phyloP scores from a whole-genome alignment of 2,888 invertebrate species.

The Hermaeophaga mercurialis region DNA sequence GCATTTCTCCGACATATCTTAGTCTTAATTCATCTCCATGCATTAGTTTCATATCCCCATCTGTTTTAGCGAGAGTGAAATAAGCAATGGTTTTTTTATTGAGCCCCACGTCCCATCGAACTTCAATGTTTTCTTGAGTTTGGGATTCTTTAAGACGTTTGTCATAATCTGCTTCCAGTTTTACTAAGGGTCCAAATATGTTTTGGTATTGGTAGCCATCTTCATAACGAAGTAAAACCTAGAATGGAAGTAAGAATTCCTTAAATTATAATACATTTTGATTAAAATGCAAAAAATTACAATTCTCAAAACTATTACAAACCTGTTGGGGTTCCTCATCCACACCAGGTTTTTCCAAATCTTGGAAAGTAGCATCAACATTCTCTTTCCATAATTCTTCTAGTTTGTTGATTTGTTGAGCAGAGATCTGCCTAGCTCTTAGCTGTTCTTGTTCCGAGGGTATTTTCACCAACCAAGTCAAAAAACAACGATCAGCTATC shows the following conservation, averaged over 20 bases:
- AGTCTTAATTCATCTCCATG: slow-evolving; percentile 96
- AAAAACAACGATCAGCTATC: slow-evolving; percentile 93
- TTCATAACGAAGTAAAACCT: slow-evolving; percentile 76
- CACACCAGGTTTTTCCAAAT: slow-evolving; percentile 96
- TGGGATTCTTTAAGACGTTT: slow-evolving; percentile 97
- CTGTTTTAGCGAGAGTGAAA: slow-evolving; percentile 95
- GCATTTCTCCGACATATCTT: slow-evolving; percentile 89
- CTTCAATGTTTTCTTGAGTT: slow-evolving; percentile 97
- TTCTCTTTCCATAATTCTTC: slow-evolving; percentile 99
- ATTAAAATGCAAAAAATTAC: no score
- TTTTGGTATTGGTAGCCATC: slow-evolving; percentile 99
- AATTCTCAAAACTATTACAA: no score
- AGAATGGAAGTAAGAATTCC: no score
- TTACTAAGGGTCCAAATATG: slow-evolving; percentile 95
- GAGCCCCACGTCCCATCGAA: slow-evolving; percentile 97
- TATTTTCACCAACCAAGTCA: slow-evolving; percentile 97
- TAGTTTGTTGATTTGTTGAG: slow-evolving; percentile 95
- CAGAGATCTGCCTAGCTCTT: slow-evolving; percentile 94
- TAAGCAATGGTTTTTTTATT: slow-evolving; percentile 98
- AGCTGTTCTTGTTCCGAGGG: slow-evolving; percentile 96
- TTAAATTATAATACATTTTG: no score
- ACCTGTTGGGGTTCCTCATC: slow-evolving; percentile 98
- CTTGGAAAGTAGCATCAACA: slow-evolving; percentile 96
- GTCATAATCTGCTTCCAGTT: slow-evolving; percentile 98
- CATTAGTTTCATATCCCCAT: slow-evolving; percentile 99